Evolutionary conservation across 2,113 vertebrate species (phyloP).

Genomic region (Podilymbus podiceps): DNA sequence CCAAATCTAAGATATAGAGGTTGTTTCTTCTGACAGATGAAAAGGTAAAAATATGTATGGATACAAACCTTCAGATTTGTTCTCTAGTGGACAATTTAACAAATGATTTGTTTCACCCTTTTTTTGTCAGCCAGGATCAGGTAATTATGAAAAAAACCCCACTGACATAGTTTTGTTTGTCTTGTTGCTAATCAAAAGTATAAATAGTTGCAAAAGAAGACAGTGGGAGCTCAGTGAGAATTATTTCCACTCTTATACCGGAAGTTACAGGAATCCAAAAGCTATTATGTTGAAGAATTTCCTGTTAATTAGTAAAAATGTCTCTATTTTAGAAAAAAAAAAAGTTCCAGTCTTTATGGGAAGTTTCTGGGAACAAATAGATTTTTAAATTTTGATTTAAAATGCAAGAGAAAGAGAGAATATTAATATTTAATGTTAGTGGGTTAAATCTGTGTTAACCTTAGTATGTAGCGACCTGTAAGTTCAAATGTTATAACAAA

Average conservation of each 20-base stretch:
- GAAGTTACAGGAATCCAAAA: neutral
- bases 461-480: neutral
- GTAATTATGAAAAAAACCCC: rapidly evolving
- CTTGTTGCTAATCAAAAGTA: neutral
- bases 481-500: neutral
- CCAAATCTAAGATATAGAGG: neutral
- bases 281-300: neutral
- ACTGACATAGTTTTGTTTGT: neutral
- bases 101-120: neutral
- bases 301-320: neutral
- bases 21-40: neutral
- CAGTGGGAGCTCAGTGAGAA: neutral
- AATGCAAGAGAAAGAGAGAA: neutral
- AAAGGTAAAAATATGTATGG: neutral
- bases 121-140: neutral
- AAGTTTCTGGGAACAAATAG: neutral
- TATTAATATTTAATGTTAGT: neutral
- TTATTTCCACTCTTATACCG: neutral
- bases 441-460: neutral
- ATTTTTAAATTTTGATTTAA: neutral
- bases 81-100: neutral
- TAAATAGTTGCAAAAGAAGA: neutral
- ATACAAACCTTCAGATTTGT: neutral
- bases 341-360: neutral
- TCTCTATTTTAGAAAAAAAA: neutral